Conservation (phyloP, 2,888 invertebrate genomes). For the Agrotis ipsilon region DNA sequence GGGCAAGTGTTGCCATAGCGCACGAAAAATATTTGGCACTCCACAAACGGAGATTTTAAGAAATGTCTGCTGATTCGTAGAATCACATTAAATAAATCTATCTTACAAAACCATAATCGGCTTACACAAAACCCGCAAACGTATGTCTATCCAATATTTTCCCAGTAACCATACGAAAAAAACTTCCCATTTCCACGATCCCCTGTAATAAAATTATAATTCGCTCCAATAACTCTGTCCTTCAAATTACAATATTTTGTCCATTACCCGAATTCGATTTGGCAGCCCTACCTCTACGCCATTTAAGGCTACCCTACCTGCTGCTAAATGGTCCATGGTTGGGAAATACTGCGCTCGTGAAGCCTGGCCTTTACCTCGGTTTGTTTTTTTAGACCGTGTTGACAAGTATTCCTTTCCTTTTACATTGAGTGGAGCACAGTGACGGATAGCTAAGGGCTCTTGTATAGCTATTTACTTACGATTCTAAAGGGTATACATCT, state of each 20-base stretch:
- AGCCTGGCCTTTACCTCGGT: conserved; percentile 34
- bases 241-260: conserved; percentile 52
- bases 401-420: conserved; percentile 41
- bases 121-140: conserved; percentile 6
- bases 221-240: conserved; percentile 47
- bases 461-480: conserved; percentile 1
- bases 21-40: too few species aligned
- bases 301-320: conserved; percentile 60
- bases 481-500: neutral
- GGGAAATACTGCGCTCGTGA: conserved; percentile 54
- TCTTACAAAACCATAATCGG: conserved; percentile 7
- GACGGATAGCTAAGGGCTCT: conserved; percentile 11
- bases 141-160: neutral
- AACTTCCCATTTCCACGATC: neutral
- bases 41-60: neutral
- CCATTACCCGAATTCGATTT: conserved; percentile 48
- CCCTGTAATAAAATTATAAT: conserved; percentile 43
- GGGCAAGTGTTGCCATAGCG: too few species aligned
- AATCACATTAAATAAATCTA: neutral
- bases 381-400: conserved; percentile 45
- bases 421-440: conserved; percentile 8
- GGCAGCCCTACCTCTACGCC: conserved; percentile 54
- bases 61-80: neutral
- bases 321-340: conserved; percentile 63
- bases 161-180: neutral